A percentile compares a stretch with the other conserved stretches of the same genome.
phyloP scores from a whole-genome alignment of 1,140 invertebrate genomes.

The Meloidogyne chitwoodi region DNA sequence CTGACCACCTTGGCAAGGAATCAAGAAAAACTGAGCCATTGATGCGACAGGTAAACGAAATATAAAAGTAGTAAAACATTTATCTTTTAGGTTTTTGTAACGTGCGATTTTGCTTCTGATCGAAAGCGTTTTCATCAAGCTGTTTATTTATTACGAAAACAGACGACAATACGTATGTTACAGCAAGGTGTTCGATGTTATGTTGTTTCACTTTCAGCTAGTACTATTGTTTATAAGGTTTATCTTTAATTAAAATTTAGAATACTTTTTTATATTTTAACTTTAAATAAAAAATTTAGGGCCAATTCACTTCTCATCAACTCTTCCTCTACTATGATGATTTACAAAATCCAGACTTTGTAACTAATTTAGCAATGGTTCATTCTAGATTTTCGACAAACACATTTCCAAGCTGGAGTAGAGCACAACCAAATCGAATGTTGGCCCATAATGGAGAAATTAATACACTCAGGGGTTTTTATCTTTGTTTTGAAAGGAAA shows the following conservation, averaged over 20 bases:
- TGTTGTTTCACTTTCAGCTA: conserved; percentile 85
- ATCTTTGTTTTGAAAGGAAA: neutral
- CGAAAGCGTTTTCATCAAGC: conserved; percentile 68
- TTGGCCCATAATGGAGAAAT: conserved; percentile 99
- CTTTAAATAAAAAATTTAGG: no score
- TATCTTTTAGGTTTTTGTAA: conserved; percentile 71
- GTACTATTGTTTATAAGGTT: conserved; percentile 87
- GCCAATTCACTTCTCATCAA: conserved; percentile 89
- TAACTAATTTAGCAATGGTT: conserved; percentile 88
- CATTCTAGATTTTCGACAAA: conserved; percentile 90
- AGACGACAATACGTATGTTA: conserved; percentile 80
- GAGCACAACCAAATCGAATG: conserved; percentile 91
- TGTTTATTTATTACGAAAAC: conserved; percentile 86
- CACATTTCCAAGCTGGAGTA: conserved; percentile 97
- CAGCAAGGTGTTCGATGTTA: conserved; percentile 80
- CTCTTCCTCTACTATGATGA: conserved; percentile 80
- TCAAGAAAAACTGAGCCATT: conserved; percentile 87
- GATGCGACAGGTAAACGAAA: conserved; percentile 72
- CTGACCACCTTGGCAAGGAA: conserved; percentile 78
- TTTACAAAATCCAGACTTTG: conserved; percentile 74
- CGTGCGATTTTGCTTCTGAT: conserved; percentile 60
- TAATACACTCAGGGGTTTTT: conserved; percentile 25
- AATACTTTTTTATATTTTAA: no score
- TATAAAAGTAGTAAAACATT: neutral
- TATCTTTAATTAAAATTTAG: neutral